Evolutionary conservation across 37 sponge, comb jelly and placozoan genomes (phyloP).

Genomic region (Petrosia ficiformis): DNA sequence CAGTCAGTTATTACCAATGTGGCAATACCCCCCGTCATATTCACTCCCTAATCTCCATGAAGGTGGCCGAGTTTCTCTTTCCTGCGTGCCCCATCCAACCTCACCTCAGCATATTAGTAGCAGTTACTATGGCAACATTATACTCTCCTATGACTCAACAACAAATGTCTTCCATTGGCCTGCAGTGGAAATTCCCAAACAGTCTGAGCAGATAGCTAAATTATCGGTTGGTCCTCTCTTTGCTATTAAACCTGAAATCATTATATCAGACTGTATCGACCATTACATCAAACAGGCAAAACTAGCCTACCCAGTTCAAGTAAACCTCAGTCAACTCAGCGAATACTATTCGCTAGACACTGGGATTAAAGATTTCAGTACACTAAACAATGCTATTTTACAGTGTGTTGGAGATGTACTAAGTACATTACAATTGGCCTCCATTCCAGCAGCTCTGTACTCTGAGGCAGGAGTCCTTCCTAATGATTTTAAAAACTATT

Average conservation of each 20-base stretch:
- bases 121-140: neutral
- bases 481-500: neutral
- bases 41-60: neutral
- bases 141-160: neutral
- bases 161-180: neutral
- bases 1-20: neutral
- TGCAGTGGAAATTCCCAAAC: neutral
- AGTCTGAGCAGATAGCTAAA: no score
- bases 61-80: no score
- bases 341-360: no score
- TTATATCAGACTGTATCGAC: neutral
- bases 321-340: neutral
- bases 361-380: neutral
- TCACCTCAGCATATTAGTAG: neutral
- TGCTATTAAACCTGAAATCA: constrained; percentile 1
- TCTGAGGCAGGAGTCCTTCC: neutral
- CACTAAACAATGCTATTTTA: neutral
- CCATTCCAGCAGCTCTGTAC: neutral
- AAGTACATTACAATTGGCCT: neutral
- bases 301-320: neutral
- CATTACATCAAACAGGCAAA: no score
- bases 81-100: neutral
- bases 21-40: neutral
- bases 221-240: no score
- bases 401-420: neutral